Evolutionary conservation across 2,888 invertebrate genomes (phyloP).

Genomic region (Acanthacorydalis orientalis): DNA sequence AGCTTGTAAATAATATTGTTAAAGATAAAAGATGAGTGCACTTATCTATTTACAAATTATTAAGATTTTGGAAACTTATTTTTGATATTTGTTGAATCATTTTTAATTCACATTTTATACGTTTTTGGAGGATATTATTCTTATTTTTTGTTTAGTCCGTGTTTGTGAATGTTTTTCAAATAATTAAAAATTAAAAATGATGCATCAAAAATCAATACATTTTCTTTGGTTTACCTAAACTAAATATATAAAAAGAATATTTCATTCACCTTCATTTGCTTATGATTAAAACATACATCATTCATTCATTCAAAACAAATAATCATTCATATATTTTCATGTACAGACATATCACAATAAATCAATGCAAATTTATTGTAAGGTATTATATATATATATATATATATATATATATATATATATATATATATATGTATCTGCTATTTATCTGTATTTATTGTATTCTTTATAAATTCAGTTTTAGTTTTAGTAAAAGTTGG

Average conservation of each 20-base stretch:
- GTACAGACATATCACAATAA: too few species aligned
- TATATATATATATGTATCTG: too few species aligned
- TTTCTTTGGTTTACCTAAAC: slow-evolving; percentile 5
- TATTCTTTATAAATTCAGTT: too few species aligned
- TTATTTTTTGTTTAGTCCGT: background rate
- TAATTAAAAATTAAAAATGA: background rate
- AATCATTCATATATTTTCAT: too few species aligned
- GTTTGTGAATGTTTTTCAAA: background rate
- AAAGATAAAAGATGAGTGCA: too few species aligned
- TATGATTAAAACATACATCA: slow-evolving; percentile 1
- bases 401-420: too few species aligned
- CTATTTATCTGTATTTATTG: background rate
- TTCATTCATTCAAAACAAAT: slow-evolving; percentile 1
- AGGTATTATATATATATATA: too few species aligned
- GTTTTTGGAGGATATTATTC: background rate
- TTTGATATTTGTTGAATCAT: background rate
- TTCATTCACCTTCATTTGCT: background rate
- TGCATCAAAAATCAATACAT: background rate
- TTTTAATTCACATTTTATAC: background rate
- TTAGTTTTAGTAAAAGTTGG: too few species aligned
- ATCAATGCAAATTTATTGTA: too few species aligned
- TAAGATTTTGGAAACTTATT: background rate
- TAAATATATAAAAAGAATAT: slow-evolving; percentile 1
- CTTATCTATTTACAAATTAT: background rate
- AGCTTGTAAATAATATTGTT: too few species aligned